phyloP scores from a whole-genome alignment of 92 coral and sea anemone genomes.

The Porites rus region DNA sequence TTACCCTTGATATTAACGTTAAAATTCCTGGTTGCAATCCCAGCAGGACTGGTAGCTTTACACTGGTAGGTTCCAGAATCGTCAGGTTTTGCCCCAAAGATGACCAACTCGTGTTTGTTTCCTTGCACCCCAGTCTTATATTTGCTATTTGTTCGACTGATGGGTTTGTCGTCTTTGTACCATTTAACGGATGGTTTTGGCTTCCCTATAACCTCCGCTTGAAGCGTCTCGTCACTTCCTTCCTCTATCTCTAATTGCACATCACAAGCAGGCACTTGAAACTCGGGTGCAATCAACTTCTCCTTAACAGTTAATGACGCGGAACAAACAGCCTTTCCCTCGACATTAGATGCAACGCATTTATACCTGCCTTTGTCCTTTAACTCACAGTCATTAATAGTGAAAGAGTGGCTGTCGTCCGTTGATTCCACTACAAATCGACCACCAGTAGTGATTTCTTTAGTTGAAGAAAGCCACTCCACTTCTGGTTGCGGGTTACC shows the following conservation, averaged over 20 bases:
- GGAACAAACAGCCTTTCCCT: conserved; percentile 68
- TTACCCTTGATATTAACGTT: conserved; percentile 86
- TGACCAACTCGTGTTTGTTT: conserved; percentile 68
- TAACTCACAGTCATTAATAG: conserved; percentile 67
- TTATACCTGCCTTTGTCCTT: conserved; percentile 84
- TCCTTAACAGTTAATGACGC: conserved; percentile 52
- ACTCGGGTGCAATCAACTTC: conserved; percentile 70
- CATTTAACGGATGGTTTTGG: conserved; percentile 86
- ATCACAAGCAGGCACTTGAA: conserved; percentile 62
- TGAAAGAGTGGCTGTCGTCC: conserved; percentile 67
- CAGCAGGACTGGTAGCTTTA: conserved; percentile 86
- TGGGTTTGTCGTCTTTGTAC: conserved; percentile 75
- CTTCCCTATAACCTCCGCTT: conserved; percentile 67
- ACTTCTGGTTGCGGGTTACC: conserved; percentile 75
- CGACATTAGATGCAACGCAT: conserved; percentile 73
- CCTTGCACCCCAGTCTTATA: conserved; percentile 68
- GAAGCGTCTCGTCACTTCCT: conserved; percentile 70
- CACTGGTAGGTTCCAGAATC: conserved; percentile 91
- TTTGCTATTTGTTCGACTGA: conserved; percentile 64
- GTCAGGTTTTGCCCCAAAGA: conserved; percentile 71
- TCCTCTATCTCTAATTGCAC: conserved; percentile 71
- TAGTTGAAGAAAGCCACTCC: conserved; percentile 72
- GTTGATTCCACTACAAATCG: conserved; percentile 54
- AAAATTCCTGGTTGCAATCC: conserved; percentile 83
- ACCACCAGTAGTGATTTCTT: conserved; percentile 40